These are phyloP conservation scores for Tragulus kanchil DNA, from an alignment of 2,113 vertebrate species.

Conservation along the genomic window DNA sequence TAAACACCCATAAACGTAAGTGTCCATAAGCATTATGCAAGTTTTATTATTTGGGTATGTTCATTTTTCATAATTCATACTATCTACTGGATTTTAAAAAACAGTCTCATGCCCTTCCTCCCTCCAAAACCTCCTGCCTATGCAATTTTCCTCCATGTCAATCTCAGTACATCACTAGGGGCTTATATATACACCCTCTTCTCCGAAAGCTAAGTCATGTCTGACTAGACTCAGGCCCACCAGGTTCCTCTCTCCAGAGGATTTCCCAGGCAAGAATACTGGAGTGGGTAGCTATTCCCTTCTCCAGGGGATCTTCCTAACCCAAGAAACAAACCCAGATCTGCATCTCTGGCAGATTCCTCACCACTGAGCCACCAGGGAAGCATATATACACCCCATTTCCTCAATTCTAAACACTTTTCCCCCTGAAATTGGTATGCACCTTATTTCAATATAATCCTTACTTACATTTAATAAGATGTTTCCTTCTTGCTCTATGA, in stretches of 20 bases:
- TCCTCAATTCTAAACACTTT: not conserved
- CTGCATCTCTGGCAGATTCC: not conserved
- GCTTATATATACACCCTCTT: not conserved
- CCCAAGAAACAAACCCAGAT: not conserved
- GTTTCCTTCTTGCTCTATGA: not conserved
- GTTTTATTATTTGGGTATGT: not conserved
- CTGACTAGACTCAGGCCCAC: not conserved
- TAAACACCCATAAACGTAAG: not conserved
- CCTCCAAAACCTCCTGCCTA: not conserved
- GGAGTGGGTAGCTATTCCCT: not conserved
- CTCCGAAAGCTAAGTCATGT: not conserved
- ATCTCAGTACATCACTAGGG: not conserved
- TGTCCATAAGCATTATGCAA: not conserved
- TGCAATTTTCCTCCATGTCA: not conserved
- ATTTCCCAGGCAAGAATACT: not conserved
- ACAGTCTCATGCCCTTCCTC: not conserved
- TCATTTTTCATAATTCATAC: not conserved
- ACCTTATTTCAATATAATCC: not conserved
- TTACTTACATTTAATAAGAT: constrained; percentile 48
- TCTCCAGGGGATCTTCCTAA: not conserved
- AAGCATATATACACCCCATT: not conserved
- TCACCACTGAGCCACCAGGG: not conserved
- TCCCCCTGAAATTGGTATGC: not conserved
- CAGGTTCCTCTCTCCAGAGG: not conserved
- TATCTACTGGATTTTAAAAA: not conserved